Evolutionary conservation across 2,888 invertebrate genomes (phyloP), one percentile per base, ranked within the genome.

Genomic region (Macaria liturata): DNA sequence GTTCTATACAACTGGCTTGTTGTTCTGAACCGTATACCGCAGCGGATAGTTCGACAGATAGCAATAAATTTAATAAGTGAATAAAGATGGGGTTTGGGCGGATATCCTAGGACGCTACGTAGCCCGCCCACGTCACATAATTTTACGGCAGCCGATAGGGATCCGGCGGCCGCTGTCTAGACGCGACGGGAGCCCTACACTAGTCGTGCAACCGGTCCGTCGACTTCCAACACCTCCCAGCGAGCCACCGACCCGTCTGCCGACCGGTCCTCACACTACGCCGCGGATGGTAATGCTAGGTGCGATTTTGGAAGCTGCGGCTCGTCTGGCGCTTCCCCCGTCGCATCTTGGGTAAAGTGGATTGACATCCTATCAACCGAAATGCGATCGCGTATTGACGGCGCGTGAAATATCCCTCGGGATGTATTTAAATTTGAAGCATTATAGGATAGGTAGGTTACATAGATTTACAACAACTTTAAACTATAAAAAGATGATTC

Each of bases 101-200:
- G 76, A 82, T 77, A 78, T 81, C 77, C 76, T 72, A 70, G 71
- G 70, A 69, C 70, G 74, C 73, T 72, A 74, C 75, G 65, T 65
- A 71, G 70, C 69, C 71, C 78, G 72, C 76, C 76, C 76, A 74
- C 80, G 80, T 85, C 87, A 86, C 85, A 88, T 88, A 88, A 91
- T 90, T 90, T 88, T 84, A 83, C 83, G 72, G 79, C 78, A 77
- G 75, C 81, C 84, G 88, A 87, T 88, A 86, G 85, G 73, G 82
- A 87, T 80, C 84, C 84, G 76, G 75, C 80, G 79, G 55, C 59
- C 80, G 63, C 76, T 83, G 91, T 91, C 91, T 91, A 91, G 91
- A 91, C 91, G 70, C 88, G 80, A 91, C 86, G 69, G 71, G 70
- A 74, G 74, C 71, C 71, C 83, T 80, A 86, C 83, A 91, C 86